Conservation (phyloP, 2,113 vertebrate genomes). For the Phodopus roborovskii region DNA sequence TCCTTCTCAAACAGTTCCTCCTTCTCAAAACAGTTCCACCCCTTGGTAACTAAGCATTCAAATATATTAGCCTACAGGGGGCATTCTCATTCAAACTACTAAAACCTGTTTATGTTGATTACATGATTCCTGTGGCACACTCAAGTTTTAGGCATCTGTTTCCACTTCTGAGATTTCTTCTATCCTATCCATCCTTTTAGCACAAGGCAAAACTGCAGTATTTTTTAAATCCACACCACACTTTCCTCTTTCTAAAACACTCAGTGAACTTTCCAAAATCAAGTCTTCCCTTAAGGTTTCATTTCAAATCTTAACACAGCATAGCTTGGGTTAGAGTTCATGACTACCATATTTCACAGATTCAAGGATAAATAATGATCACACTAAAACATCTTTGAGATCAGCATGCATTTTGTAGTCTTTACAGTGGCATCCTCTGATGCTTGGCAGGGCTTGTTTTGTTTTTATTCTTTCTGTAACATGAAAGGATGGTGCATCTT, state of each 20-base stretch:
- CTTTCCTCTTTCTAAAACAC: not conserved
- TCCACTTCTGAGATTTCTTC: not conserved
- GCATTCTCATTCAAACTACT: not conserved
- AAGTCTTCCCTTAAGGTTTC: not conserved
- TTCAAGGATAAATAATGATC: conserved; percentile 38
- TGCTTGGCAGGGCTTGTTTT: conserved; percentile 3
- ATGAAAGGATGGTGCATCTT: not conserved
- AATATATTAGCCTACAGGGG: not conserved
- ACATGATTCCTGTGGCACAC: not conserved
- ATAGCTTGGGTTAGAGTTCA: not conserved
- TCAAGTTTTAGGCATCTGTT: not conserved
- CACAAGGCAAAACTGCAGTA: not conserved
- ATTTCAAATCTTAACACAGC: not conserved
- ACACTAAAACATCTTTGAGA: conserved; percentile 43
- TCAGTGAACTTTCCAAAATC: not conserved
- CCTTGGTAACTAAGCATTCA: not conserved
- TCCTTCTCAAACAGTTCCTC: not conserved
- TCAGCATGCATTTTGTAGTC: not conserved
- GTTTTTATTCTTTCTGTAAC: not conserved
- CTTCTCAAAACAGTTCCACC: not conserved
- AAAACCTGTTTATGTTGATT: not conserved
- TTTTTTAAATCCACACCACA: not conserved
- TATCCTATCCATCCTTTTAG: not conserved
- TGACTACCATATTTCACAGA: not conserved
- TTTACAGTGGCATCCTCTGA: not conserved